These are phyloP conservation scores for Ophiodon elongatus DNA, from an alignment of 2,113 vertebrate genomes.

Conservation along the genomic window DNA sequence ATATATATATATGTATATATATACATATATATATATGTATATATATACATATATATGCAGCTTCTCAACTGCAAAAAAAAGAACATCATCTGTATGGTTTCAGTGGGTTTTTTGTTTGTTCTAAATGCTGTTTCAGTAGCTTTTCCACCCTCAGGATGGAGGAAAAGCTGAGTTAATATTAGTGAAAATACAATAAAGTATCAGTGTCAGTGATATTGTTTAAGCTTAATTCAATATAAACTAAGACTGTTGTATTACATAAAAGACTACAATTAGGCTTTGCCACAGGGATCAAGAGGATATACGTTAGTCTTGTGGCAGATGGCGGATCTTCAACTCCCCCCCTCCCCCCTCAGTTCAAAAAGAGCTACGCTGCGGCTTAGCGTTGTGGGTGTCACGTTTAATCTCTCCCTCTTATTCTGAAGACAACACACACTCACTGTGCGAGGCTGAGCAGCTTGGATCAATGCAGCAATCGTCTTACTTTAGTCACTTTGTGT, in stretches of 20 bases:
- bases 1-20: too few relatives aligned
- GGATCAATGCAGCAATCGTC: conserved; percentile 57
- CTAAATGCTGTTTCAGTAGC: not conserved
- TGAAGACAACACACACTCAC: conserved; percentile 45
- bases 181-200: conserved; percentile 1
- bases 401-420: conserved; percentile 73
- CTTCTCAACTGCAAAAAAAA: not conserved
- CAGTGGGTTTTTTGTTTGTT: not conserved
- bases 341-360: conserved; percentile 44
- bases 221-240: not conserved
- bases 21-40: too few relatives aligned
- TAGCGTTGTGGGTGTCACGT: conserved; percentile 55
- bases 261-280: conserved; percentile 15
- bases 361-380: conserved; percentile 66
- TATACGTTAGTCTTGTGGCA: conserved; percentile 59
- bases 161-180: not conserved
- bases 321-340: conserved; percentile 73
- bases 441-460: conserved; percentile 38
- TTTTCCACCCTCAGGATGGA: not conserved
- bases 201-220: not conserved
- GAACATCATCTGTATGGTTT: not conserved
- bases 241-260: not conserved
- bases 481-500: conserved; percentile 40
- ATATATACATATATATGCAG: too few relatives aligned
- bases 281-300: conserved; percentile 36